A percentile compares a stretch with the other conserved stretches of the same genome.
Evolutionary conservation across 2,113 vertebrate species (phyloP).

Genomic region (Rallus limicola): DNA sequence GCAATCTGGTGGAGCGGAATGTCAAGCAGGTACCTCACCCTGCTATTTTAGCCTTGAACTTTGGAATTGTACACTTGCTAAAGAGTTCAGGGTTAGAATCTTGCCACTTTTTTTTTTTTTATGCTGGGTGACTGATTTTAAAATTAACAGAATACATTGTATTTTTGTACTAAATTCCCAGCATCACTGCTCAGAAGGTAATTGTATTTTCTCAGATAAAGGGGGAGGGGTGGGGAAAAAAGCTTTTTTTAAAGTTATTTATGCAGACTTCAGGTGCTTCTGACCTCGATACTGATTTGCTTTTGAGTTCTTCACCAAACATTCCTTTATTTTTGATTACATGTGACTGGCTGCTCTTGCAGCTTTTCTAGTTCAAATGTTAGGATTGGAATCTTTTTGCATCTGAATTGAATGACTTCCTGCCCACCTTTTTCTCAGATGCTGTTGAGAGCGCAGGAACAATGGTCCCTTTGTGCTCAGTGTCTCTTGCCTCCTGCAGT

Average conservation of each 20-base stretch:
- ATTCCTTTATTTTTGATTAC: neutral
- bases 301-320: neutral
- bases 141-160: neutral
- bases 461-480: neutral
- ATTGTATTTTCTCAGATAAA: neutral
- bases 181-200: neutral
- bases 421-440: conserved; percentile 32
- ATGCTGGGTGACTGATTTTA: neutral
- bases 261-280: neutral
- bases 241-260: rapidly evolving
- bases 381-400: neutral
- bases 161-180: neutral
- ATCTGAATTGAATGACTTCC: neutral
- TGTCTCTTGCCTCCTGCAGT: neutral
- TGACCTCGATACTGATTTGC: neutral
- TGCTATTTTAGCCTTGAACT: neutral
- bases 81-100: neutral
- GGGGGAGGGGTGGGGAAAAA: neutral
- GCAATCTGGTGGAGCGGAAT: neutral
- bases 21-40: neutral
- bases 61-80: neutral
- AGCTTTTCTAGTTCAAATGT: neutral
- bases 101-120: neutral
- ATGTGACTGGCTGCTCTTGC: neutral
- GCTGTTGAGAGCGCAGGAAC: neutral